Evolutionary conservation across 1,140 invertebrate genomes (phyloP), one percentile per base, ranked within the genome.

Genomic region (Leptinotarsa undecemlineata): DNA sequence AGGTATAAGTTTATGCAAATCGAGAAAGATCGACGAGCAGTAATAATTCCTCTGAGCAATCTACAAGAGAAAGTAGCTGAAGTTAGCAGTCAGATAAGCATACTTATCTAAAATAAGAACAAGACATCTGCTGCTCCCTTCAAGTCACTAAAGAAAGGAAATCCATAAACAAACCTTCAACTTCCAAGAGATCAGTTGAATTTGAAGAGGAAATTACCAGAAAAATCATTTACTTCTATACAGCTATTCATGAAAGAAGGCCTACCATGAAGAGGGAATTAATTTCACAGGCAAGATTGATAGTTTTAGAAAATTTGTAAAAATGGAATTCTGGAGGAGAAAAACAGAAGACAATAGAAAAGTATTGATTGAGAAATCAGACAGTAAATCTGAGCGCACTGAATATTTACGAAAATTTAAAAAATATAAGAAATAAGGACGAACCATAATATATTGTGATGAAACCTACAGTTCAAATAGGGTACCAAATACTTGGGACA

Each of bases 351-450:
- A 48, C 26, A 68, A 33, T 33, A 42, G 67, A 19, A 68, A 68
- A 68, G 42, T 68, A 15, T 48, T 68, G 19, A 68, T 21, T 19
- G 21, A 68, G 48, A 47, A 42, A 42, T 68, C 13, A 17, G 67
- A 68, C 19, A 68, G 33, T 19, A 4, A 68, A 68, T n/a, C 26
- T n/a, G n/a, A 48, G 20, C n/a, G 67, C 14, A 47, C 47, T 68
- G 26, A 13, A 68, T 68, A 68, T 68, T 68, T 48, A 33, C 19
- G 33, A 68, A 68, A 68, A n/a, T 68, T 68, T 5, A 68, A 33
- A 47, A 48, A 68, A 48, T 68, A 48, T 33, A 68, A 48, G 26
- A 17, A 68, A 14, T 19, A 68, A 68, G 67, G 67, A n/a, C 33
- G 67, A 11, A n/a, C n/a, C n/a, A 68, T 68, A 26, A 48, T 68